These are phyloP conservation scores for Drosophila obscura DNA, from an alignment of 1,140 invertebrate genomes.

Conservation along the genomic window DNA sequence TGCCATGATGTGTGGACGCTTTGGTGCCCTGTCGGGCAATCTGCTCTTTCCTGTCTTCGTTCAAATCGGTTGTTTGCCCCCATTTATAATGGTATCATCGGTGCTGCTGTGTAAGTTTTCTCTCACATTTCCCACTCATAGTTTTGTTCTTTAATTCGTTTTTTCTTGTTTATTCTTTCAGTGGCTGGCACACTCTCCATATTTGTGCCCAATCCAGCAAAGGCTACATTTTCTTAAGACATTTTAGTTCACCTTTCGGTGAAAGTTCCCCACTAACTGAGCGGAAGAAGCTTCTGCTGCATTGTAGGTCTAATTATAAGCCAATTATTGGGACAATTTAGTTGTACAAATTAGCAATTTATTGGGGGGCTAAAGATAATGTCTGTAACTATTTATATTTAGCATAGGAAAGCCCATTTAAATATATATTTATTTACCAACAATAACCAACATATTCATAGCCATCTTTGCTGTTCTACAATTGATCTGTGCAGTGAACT, in stretches of 20 bases:
- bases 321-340: slow-evolving; percentile 22
- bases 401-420: slow-evolving; percentile 19
- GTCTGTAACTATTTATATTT: slow-evolving; percentile 33
- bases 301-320: slow-evolving; percentile 2
- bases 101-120: slow-evolving; percentile 67
- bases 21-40: slow-evolving; percentile 78
- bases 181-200: slow-evolving; percentile 57
- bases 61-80: slow-evolving; percentile 76
- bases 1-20: slow-evolving; percentile 78
- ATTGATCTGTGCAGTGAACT: slow-evolving; percentile 3
- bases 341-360: slow-evolving; percentile 22
- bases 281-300: not conserved
- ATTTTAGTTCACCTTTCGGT: not conserved
- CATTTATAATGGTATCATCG: slow-evolving; percentile 73
- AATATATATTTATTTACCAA: slow-evolving; percentile 22
- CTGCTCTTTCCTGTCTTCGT: slow-evolving; percentile 75
- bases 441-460: no score
- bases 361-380: not conserved
- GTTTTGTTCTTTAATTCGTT: not conserved
- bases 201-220: slow-evolving; percentile 64
- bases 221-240: slow-evolving; percentile 53
- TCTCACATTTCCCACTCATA: not conserved
- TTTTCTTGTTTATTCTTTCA: slow-evolving; percentile 23
- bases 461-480: not conserved
- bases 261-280: no score